phyloP scores from a whole-genome alignment of 2,797 vertebrate species.

The Rhyacichthys aspro region DNA sequence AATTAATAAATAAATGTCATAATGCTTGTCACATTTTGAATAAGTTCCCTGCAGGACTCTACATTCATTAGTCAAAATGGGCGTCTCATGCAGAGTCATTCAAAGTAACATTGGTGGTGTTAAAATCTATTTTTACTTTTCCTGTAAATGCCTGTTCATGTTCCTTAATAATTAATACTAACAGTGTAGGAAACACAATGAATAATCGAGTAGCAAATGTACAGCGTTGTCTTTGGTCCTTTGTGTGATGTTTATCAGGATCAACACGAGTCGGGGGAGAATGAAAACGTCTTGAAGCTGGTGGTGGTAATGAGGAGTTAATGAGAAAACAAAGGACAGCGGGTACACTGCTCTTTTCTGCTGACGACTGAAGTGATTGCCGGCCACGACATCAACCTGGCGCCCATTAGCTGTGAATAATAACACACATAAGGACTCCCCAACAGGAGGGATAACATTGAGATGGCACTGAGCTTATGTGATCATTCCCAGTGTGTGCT shows the following conservation, averaged over 20 bases:
- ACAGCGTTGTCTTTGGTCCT: background rate
- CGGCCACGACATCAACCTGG: conserved; percentile 53
- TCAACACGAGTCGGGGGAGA: background rate
- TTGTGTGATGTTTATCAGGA: conserved; percentile 2
- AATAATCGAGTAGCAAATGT: background rate
- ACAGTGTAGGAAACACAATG: background rate
- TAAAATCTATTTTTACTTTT: too few species aligned
- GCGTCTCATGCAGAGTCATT: too few species aligned
- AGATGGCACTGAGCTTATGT: conserved; percentile 55
- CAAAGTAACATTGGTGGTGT: too few species aligned
- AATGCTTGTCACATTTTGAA: too few species aligned
- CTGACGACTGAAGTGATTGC: conserved; percentile 55
- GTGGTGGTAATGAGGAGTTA: conserved; percentile 57
- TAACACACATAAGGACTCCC: conserved; percentile 59
- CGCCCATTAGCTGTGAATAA: conserved; percentile 69
- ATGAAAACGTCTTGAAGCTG: conserved; percentile 32
- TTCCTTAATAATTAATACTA: background rate
- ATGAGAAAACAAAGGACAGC: conserved; percentile 64
- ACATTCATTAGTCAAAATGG: too few species aligned
- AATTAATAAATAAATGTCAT: too few species aligned
- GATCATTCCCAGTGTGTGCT: conserved; percentile 42
- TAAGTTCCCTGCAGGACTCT: too few species aligned
- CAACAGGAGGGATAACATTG: conserved; percentile 50
- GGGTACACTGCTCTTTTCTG: conserved; percentile 45
- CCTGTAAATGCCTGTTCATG: too few species aligned